phyloP scores from a whole-genome alignment of 1,140 invertebrate species.

The Epicauta chinensis region DNA sequence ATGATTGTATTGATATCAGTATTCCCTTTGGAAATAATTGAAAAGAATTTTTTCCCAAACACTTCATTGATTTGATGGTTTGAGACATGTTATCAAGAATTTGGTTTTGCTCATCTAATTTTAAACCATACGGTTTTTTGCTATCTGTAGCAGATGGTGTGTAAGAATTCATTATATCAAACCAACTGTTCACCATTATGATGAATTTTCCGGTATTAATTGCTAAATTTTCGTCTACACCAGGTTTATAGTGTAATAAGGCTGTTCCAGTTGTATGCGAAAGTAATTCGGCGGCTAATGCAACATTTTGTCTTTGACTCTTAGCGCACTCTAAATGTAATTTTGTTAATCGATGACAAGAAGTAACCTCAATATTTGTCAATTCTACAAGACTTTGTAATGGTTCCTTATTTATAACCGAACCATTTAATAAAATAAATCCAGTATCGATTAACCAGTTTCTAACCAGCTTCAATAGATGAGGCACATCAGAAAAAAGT shows the following conservation, averaged over 20 bases:
- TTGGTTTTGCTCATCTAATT: constrained; percentile 7
- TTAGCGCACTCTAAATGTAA: constrained; percentile 8
- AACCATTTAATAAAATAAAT: constrained; percentile 10
- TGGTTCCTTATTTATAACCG: constrained; percentile 8
- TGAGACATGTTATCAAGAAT: constrained; percentile 4
- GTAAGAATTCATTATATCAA: constrained; percentile 23
- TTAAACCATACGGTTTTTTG: constrained; percentile 10
- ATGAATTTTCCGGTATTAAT: constrained; percentile 12
- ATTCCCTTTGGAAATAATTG: constrained; percentile 9
- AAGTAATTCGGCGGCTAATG: constrained; percentile 14
- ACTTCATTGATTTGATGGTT: constrained; percentile 3
- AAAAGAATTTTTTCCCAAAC: constrained; percentile 4
- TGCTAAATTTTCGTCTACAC: constrained; percentile 3
- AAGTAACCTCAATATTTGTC: constrained; percentile 14
- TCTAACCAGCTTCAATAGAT: constrained; percentile 17
- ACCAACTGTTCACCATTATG: constrained; percentile 9
- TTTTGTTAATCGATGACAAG: constrained; percentile 14
- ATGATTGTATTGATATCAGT: neutral
- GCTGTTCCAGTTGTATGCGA: constrained; percentile 16
- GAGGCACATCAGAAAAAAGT: constrained; percentile 16
- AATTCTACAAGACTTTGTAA: constrained; percentile 4
- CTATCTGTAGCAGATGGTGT: neutral
- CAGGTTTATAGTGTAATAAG: constrained; percentile 13
- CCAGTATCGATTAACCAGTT: constrained; percentile 20
- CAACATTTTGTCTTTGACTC: constrained; percentile 20